Percentiles rank a stretch among this genome's conserved stretches.
phyloP scores from a whole-genome alignment of 2,113 vertebrate species.

The Cyanistes caeruleus region DNA sequence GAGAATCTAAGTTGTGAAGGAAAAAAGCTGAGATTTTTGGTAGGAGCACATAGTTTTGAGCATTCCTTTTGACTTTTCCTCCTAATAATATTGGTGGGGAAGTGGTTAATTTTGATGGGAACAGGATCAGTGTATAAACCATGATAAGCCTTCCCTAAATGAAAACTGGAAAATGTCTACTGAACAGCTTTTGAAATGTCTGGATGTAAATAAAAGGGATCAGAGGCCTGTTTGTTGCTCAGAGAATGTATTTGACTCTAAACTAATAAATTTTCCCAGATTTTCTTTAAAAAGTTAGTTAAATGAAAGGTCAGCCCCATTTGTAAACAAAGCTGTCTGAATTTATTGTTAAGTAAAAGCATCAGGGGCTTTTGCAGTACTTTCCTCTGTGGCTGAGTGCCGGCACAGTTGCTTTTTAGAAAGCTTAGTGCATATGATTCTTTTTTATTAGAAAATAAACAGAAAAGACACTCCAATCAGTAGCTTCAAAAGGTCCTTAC shows the following conservation, averaged over 20 bases:
- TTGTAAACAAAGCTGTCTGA: constrained; percentile 43
- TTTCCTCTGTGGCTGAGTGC: not conserved
- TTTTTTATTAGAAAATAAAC: constrained; percentile 49
- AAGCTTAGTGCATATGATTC: not conserved
- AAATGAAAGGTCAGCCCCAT: not conserved
- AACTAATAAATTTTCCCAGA: constrained; percentile 21
- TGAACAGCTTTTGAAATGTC: not conserved
- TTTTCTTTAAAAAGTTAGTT: not conserved
- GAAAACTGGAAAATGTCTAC: not conserved
- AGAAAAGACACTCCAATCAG: constrained; percentile 19
- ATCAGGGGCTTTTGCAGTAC: not conserved
- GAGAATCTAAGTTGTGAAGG: not conserved
- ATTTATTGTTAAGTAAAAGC: not conserved
- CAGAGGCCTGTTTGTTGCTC: not conserved
- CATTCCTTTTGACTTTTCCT: not conserved
- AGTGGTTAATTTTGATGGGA: not conserved
- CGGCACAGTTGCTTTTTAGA: not conserved
- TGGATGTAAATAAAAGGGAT: not conserved
- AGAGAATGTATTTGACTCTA: not conserved
- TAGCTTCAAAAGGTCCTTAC: not conserved
- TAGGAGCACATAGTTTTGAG: not conserved
- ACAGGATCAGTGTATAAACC: not conserved
- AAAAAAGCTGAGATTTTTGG: not conserved
- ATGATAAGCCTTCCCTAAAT: not conserved
- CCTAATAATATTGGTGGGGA: not conserved